Evolutionary conservation across 2,797 vertebrate genomes (phyloP).

Genomic region (Phataginus tricuspis): DNA sequence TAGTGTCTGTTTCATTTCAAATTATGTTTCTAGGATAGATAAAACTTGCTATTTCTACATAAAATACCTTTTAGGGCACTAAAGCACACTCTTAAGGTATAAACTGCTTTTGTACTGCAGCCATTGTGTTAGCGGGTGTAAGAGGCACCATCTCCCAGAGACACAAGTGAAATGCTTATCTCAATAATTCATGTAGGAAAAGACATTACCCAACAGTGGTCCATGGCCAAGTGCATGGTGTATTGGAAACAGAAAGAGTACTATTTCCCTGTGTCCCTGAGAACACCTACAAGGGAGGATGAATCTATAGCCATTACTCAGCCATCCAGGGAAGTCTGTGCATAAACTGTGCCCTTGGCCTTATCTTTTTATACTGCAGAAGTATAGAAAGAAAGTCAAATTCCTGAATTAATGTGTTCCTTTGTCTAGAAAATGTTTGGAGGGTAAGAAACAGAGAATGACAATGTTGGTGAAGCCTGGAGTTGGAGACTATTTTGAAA

Average conservation of each 20-base stretch:
- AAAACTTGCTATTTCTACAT: neutral
- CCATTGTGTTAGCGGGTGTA: rapidly evolving
- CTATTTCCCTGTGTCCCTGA: neutral
- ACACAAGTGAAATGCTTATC: neutral
- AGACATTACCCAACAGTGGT: neutral
- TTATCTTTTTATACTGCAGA: neutral
- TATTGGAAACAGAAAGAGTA: neutral
- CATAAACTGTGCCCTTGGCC: neutral
- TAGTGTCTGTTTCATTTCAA: neutral
- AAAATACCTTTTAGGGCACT: neutral
- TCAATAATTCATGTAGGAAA: neutral
- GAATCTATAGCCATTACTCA: neutral
- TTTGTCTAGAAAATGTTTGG: neutral
- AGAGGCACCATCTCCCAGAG: neutral
- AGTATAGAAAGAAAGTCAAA: neutral
- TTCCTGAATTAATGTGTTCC: neutral
- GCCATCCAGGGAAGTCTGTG: neutral
- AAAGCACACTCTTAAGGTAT: neutral
- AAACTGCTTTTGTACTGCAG: neutral
- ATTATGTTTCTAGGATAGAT: neutral
- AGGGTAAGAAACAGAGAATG: neutral
- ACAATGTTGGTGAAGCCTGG: neutral
- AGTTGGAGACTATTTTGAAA: neutral
- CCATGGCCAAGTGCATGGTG: neutral
- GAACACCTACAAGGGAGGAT: neutral